phyloP scores from a whole-genome alignment of 2,113 vertebrate species.

The Cebidichthys violaceus region DNA sequence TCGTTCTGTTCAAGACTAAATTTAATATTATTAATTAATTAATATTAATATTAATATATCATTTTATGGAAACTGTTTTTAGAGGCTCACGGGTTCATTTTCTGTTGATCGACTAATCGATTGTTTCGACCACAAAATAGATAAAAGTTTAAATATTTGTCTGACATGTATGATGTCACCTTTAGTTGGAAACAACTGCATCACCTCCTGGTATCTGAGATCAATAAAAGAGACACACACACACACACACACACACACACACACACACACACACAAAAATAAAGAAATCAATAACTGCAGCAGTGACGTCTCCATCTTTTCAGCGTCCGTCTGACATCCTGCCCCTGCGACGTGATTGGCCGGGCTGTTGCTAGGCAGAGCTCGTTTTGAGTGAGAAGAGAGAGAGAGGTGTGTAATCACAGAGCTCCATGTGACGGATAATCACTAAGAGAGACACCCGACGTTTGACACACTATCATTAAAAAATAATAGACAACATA shows the following conservation, averaged over 20 bases:
- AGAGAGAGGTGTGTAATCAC: not conserved
- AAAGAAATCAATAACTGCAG: constrained; percentile 32
- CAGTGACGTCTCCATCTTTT: constrained; percentile 32
- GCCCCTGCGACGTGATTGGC: constrained; percentile 17
- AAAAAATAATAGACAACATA: too few relatives aligned
- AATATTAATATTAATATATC: too few relatives aligned
- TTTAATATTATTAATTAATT: too few relatives aligned
- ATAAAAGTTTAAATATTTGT: not conserved
- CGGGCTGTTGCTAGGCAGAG: constrained; percentile 56
- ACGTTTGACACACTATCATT: too few relatives aligned
- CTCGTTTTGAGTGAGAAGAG: not conserved
- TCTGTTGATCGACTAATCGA: too few relatives aligned
- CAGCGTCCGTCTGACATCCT: not conserved
- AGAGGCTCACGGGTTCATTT: not conserved
- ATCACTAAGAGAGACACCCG: too few relatives aligned
- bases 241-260: not conserved
- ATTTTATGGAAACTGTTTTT: too few relatives aligned
- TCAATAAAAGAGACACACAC: not conserved
- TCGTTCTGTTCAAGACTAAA: too few relatives aligned
- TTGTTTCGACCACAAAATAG: too few relatives aligned
- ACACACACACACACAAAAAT: too few relatives aligned
- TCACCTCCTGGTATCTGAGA: not conserved
- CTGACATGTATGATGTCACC: not conserved
- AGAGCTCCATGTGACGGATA: constrained; percentile 1
- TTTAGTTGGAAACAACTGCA: not conserved